Base-by-base conservation (phyloP, 2,113 vertebrate species). In the Oxyruncus cristatus region DNA sequence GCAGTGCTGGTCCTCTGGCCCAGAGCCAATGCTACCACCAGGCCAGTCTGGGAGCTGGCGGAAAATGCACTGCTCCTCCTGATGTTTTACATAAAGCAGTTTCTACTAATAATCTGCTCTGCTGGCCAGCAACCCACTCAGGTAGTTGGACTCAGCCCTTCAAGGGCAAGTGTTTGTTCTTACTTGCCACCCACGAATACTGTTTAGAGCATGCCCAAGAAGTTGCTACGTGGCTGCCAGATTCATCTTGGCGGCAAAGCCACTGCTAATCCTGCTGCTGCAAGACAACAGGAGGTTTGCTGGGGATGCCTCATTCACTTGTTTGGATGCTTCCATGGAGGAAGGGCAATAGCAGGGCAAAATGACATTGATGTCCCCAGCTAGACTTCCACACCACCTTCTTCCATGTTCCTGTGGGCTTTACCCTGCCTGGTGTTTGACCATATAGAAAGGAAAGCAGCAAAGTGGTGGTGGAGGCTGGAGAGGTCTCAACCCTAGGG, bases 11-110 rank as follows among this genome's bases (percentile, higher is more conserved):
- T 70, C 63, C 30, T 28, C n/a, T 6, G 9, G 47, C 39, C 59
- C 61, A 63, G 8, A 4, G 2, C 22, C 68, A 61, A 8, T 33
- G 72, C 16, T 72, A 83, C 61, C 8, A 2, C 11, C 0, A 0
- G 37, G 30, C 15, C 26, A 11, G 5, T 26, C 47, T 61, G 35
- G 35, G 70, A 73, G n/a, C 4, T 0, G 19, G 42, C 41, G 27
- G 52, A 49, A 87, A 76, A 65, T 4, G 2, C 19, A 28, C 12
- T 46, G 44, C 19, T 93, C 56, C 14, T 74, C 75, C 73, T 58
- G 33, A 33, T 35, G 12, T 42, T 77, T 74, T 63, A 30, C 59
- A 13, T 50, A 22, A 23, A 74, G 50, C 65, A 49, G 50, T 44
- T 58, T 19, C 42, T 73, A 17, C 53, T 58, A 37, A 62, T 66